Evolutionary conservation across 1,140 invertebrate genomes (phyloP), one percentile per base, ranked within the genome.

Genomic region (Sesamia nonagrioides): DNA sequence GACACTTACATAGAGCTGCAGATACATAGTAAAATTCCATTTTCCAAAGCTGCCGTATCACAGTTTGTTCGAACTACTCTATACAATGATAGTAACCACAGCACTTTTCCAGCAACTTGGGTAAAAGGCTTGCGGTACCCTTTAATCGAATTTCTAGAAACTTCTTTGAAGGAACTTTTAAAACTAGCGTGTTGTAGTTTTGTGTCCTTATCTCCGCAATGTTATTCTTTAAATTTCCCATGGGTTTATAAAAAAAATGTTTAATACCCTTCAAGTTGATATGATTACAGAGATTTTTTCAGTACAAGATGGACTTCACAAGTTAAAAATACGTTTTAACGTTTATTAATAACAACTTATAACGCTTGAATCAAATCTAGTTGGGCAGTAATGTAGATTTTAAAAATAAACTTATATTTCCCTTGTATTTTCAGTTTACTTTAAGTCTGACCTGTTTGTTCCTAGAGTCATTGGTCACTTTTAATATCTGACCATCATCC

Each of bases 91-190:
- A 48, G 42, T 11, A 45, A 60, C 54, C 42, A 60, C 35, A 17
- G 72, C 35, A 60, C 72, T 60, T 74, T 60, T 60, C 54, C n/a
- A 15, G 13, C 7, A 73, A 73, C 71, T 73, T 37, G 9, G 35
- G 79, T 78, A 78, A 79, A 79, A 82, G 77, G 58, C 35, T 77
- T 77, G 77, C 77, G 81, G 81, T 78, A 73, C 74, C 69, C 80
- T 84, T 81, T 79, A 82, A 84, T 79, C 80, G 77, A 82, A 84
- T 84, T 79, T 79, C 58, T 63, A 52, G 71, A 78, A 83, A 83
- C 69, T 81, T 84, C 81, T 83, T 81, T 83, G 82, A 71, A 15
- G 17, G 48, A 78, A 79, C 66, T 84, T 80, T 69, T 79, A 58
- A 35, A 71, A 71, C 48, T 18, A 21, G n/a, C 54, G 68, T 71